Conservation (phyloP, 2,797 vertebrate genomes). For the Thaleichthys pacificus region DNA sequence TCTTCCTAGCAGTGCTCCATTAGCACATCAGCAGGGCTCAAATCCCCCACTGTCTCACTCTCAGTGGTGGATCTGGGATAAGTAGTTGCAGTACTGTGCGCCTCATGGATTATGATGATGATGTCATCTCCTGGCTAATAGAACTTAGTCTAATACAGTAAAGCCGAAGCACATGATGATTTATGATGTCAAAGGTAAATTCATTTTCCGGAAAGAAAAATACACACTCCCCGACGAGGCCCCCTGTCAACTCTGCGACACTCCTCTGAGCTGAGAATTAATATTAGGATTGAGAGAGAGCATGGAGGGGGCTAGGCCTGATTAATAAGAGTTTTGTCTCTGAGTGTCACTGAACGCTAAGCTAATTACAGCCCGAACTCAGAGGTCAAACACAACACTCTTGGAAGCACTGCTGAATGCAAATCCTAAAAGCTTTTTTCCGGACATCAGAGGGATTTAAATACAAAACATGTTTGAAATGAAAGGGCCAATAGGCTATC, state of each 20-base stretch:
- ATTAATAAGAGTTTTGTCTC: slow-evolving; percentile 69
- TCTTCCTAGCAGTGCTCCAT: neutral
- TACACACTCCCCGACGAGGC: slow-evolving; percentile 53
- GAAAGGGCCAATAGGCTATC: neutral
- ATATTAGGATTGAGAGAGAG: slow-evolving; percentile 64
- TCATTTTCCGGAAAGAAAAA: slow-evolving; percentile 56
- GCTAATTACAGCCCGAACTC: slow-evolving; percentile 74
- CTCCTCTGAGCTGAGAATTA: slow-evolving; percentile 57
- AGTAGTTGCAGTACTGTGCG: slow-evolving; percentile 38
- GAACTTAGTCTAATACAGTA: slow-evolving; percentile 48
- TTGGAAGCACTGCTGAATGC: slow-evolving; percentile 41
- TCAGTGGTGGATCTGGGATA: slow-evolving; percentile 26
- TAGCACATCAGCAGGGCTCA: neutral
- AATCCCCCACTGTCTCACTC: neutral
- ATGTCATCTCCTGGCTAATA: slow-evolving; percentile 44
- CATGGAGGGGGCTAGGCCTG: slow-evolving; percentile 58
- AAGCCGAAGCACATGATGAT: slow-evolving; percentile 61
- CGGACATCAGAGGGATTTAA: neutral
- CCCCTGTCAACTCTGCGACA: slow-evolving; percentile 41
- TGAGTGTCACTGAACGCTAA: slow-evolving; percentile 66
- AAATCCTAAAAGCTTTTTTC: neutral
- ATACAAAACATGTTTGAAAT: neutral
- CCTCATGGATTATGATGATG: slow-evolving; percentile 6
- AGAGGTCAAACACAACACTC: slow-evolving; percentile 64
- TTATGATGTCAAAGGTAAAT: slow-evolving; percentile 65